phyloP scores from a whole-genome alignment of 2,113 vertebrate species.

The Nerophis lumbriciformis region DNA sequence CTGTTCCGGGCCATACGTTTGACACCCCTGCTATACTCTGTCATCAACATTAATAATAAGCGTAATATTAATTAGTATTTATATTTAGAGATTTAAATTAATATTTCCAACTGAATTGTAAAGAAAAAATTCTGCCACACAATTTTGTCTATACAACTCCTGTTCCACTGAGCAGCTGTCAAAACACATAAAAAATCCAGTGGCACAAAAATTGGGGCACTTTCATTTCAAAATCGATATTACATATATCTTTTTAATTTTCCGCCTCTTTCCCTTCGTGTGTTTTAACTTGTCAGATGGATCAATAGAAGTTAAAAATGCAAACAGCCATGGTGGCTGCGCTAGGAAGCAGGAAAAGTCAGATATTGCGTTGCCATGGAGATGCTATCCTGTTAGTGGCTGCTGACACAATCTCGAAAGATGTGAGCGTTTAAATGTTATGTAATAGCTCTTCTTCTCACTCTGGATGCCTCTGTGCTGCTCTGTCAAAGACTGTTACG shows the following conservation, averaged over 20 bases:
- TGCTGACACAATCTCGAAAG: slow-evolving; percentile 65
- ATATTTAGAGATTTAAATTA: too few species aligned
- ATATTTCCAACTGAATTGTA: too few species aligned
- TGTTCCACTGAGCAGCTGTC: too few species aligned
- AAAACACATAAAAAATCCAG: too few species aligned
- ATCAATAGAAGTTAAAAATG: slow-evolving; percentile 42
- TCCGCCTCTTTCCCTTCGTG: neutral
- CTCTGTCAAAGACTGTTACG: slow-evolving; percentile 50
- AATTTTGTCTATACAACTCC: too few species aligned
- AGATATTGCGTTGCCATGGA: slow-evolving; percentile 65
- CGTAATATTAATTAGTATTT: too few species aligned
- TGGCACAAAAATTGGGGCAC: too few species aligned
- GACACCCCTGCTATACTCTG: too few species aligned
- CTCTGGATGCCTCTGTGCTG: slow-evolving; percentile 8
- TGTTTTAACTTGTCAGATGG: slow-evolving; percentile 23
- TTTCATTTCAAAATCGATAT: neutral
- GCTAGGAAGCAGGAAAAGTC: slow-evolving; percentile 27
- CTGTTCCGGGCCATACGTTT: too few species aligned
- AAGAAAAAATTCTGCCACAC: too few species aligned
- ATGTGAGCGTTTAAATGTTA: slow-evolving; percentile 64
- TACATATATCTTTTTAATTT: neutral
- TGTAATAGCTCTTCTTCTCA: slow-evolving; percentile 46
- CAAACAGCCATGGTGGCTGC: slow-evolving; percentile 29
- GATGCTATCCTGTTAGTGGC: slow-evolving; percentile 60
- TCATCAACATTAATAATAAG: too few species aligned